These are phyloP conservation scores for Xestia c-nigrum DNA, from an alignment of 2,888 invertebrate species.

Conservation along the genomic window DNA sequence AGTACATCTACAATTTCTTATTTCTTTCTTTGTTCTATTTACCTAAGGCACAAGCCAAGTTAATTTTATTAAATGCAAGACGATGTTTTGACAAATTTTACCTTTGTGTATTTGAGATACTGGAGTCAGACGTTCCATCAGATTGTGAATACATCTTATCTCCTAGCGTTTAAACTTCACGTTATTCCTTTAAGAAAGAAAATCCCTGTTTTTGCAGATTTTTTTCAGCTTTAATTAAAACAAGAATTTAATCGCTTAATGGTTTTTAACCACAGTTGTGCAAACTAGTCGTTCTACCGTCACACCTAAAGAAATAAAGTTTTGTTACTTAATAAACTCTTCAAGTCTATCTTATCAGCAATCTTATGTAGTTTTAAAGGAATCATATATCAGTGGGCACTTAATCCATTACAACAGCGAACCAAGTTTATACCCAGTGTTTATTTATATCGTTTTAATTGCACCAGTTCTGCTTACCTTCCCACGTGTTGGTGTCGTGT, in stretches of 20 bases:
- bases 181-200: background rate
- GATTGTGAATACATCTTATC: conserved; percentile 14
- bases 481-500: conserved; percentile 74
- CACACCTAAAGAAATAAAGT: background rate
- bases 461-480: conserved; percentile 74
- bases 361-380: conserved; percentile 17
- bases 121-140: conserved; percentile 12
- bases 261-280: background rate
- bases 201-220: background rate
- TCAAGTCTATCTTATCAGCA: conserved; percentile 13
- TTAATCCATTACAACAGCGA: conserved; percentile 16
- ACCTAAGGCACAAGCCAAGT: background rate
- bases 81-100: conserved; percentile 28
- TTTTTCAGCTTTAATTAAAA: background rate
- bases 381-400: conserved; percentile 18
- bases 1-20: background rate
- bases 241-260: too few species aligned
- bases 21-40: background rate
- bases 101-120: conserved; percentile 39
- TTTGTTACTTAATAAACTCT: conserved; percentile 11
- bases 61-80: background rate
- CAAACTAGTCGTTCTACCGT: background rate
- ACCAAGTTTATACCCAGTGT: conserved; percentile 55
- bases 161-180: background rate
- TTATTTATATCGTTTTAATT: conserved; percentile 72